Percentiles rank a stretch among this genome's conserved stretches.
These are phyloP conservation scores for Idris sp. DNA, from an alignment of 1,140 invertebrate genomes.

Conservation along the genomic window DNA sequence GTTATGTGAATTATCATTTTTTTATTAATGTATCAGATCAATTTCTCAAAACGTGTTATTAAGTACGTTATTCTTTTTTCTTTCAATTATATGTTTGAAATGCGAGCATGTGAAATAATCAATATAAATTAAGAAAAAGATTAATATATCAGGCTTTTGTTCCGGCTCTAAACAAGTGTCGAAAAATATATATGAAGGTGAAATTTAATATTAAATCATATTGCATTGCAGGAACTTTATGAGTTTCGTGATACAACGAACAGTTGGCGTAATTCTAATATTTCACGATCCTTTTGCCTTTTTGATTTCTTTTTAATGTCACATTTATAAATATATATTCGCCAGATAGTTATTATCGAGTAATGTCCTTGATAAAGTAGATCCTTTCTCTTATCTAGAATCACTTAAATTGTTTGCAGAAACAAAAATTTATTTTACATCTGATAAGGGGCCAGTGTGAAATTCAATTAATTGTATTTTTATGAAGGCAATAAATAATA, in stretches of 20 bases:
- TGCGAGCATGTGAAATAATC: slow-evolving; percentile 4
- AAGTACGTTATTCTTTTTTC: slow-evolving; percentile 12
- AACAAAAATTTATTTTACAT: slow-evolving; percentile 7
- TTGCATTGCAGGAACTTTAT: slow-evolving; percentile 18
- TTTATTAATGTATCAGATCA: slow-evolving; percentile 10
- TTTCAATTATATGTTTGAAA: slow-evolving; percentile 1
- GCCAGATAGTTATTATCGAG: no score
- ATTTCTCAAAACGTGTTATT: slow-evolving; percentile 13
- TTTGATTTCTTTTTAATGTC: slow-evolving; percentile 28
- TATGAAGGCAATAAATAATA: no score
- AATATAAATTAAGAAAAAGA: slow-evolving; percentile 20
- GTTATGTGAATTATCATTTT: no score
- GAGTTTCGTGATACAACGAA: slow-evolving; percentile 27
- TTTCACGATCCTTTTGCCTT: slow-evolving; percentile 19
- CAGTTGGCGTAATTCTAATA: slow-evolving; percentile 26
- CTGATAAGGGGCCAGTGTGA: no score
- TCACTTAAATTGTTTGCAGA: slow-evolving; percentile 8
- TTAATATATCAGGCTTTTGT: slow-evolving; percentile 32
- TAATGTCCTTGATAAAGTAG: slow-evolving; percentile 25
- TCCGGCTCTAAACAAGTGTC: slow-evolving; percentile 19
- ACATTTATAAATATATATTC: slow-evolving; percentile 35
- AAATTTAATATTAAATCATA: slow-evolving; percentile 47
- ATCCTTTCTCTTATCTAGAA: slow-evolving; percentile 14
- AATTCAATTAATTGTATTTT: no score
- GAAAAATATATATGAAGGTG: no score